Percentiles rank a stretch among this genome's conserved stretches.
These are phyloP conservation scores for Crocuta crocuta DNA, from an alignment of 2,113 vertebrate genomes.

Conservation along the genomic window DNA sequence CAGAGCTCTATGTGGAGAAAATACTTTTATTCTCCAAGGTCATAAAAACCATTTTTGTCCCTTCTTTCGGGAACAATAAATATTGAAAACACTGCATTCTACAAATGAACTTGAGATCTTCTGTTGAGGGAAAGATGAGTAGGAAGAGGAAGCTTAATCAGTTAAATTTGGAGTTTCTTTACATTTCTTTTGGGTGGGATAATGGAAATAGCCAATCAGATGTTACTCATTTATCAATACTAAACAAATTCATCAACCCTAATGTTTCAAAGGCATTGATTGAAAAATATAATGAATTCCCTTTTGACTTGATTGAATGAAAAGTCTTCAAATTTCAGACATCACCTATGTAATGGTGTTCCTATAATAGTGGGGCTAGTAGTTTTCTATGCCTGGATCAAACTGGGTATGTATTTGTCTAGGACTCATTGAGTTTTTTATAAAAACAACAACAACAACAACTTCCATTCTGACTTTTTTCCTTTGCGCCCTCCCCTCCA, in stretches of 20 bases:
- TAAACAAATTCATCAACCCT: slow-evolving; percentile 38
- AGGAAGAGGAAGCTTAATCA: neutral
- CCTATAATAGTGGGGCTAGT: neutral
- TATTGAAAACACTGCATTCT: neutral
- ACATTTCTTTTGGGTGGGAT: neutral
- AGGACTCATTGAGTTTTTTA: neutral
- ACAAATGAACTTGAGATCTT: neutral
- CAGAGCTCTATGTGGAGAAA: neutral
- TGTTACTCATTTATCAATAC: neutral
- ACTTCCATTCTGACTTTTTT: neutral
- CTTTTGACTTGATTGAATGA: neutral
- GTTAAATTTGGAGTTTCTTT: neutral
- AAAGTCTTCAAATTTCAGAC: slow-evolving; percentile 47
- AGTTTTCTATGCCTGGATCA: slow-evolving; percentile 14
- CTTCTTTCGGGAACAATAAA: neutral
- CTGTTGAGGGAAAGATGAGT: neutral
- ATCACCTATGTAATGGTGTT: neutral
- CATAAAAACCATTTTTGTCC: neutral
- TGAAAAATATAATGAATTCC: slow-evolving; percentile 43
- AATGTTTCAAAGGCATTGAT: neutral
- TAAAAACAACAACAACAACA: neutral
- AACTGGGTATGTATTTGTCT: neutral
- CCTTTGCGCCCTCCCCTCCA: neutral
- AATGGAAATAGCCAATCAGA: neutral
- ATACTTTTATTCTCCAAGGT: neutral